phyloP scores from a whole-genome alignment of 2,113 vertebrate genomes.

The Puffinus mauretanicus region DNA sequence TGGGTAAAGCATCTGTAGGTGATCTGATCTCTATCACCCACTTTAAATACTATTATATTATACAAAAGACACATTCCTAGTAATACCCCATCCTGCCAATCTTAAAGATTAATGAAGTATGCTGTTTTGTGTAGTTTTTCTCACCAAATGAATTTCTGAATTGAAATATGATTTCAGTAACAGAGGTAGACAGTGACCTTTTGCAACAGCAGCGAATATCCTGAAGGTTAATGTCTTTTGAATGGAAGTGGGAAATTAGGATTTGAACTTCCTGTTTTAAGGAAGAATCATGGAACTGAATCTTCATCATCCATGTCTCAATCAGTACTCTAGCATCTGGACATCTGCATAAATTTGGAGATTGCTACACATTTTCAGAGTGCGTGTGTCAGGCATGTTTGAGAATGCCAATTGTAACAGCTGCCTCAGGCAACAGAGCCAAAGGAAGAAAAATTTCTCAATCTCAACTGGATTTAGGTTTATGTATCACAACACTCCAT shows the following conservation, averaged over 20 bases:
- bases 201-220: background rate
- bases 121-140: background rate
- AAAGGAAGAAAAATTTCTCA: slow-evolving; percentile 1
- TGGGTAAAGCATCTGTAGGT: background rate
- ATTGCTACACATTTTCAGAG: background rate
- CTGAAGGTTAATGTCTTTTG: background rate
- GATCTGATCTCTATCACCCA: background rate
- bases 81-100: background rate
- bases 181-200: background rate
- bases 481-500: background rate
- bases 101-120: background rate
- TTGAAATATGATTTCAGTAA: background rate
- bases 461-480: background rate
- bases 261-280: background rate
- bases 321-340: background rate
- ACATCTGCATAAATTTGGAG: slow-evolving; percentile 21
- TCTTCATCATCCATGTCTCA: background rate
- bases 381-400: background rate
- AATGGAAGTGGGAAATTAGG: background rate
- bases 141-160: background rate
- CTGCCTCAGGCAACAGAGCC: background rate
- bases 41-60: background rate
- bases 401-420: background rate
- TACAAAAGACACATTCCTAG: background rate
- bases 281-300: background rate